These are phyloP conservation scores for Hormaphis cornu DNA, from an alignment of 1,140 invertebrate genomes.

Conservation along the genomic window DNA sequence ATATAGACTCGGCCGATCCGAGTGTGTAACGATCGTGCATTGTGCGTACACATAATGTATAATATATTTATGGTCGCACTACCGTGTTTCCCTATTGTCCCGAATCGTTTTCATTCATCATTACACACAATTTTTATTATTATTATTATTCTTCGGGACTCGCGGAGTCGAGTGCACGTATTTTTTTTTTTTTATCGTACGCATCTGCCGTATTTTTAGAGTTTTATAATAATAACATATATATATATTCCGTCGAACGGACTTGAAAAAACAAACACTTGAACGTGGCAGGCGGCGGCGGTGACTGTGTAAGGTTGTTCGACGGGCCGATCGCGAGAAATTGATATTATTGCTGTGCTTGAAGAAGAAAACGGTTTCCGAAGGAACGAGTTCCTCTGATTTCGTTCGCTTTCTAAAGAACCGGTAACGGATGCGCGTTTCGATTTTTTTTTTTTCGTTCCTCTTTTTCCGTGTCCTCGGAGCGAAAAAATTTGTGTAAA, in stretches of 20 bases:
- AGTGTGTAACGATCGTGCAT: neutral
- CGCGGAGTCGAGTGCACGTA: neutral
- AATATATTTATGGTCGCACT: neutral
- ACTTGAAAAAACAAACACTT: slow-evolving; percentile 11
- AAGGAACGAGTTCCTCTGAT: too few species aligned
- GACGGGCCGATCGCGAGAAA: neutral
- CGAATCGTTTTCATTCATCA: slow-evolving; percentile 26
- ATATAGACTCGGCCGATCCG: neutral
- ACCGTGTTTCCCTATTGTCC: neutral
- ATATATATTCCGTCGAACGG: neutral
- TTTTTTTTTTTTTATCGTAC: neutral
- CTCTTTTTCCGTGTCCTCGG: too few species aligned
- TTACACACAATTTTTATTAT: neutral
- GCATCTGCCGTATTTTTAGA: slow-evolving; percentile 5
- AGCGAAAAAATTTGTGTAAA: too few species aligned
- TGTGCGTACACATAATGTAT: neutral
- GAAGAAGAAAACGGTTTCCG: too few species aligned
- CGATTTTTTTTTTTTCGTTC: too few species aligned
- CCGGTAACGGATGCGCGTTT: too few species aligned
- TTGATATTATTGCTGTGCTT: neutral
- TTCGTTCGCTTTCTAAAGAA: too few species aligned
- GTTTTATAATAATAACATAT: neutral
- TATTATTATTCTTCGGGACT: neutral
- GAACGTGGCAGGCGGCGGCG: neutral
- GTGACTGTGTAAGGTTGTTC: too few species aligned